Percentiles rank a stretch among this genome's conserved stretches.
These are phyloP conservation scores for Semicossyphus pulcher DNA, from an alignment of 2,113 vertebrate species.

Conservation along the genomic window DNA sequence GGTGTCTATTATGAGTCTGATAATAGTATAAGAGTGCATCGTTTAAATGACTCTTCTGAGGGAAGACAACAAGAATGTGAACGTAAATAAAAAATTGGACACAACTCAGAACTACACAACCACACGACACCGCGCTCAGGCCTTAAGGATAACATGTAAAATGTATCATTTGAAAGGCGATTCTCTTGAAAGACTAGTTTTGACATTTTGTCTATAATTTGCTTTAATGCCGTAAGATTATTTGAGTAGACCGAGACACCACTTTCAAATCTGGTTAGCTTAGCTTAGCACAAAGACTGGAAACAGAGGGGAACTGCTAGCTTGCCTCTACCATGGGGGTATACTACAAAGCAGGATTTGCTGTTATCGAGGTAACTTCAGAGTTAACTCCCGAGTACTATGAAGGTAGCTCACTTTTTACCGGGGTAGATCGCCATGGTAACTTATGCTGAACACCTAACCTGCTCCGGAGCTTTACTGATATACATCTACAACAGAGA, in stretches of 20 bases:
- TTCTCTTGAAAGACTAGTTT: background rate
- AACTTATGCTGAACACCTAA: too few relatives aligned
- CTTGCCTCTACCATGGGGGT: background rate
- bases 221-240: background rate
- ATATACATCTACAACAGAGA: too few relatives aligned
- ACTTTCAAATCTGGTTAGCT: background rate
- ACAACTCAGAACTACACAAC: constrained; percentile 5
- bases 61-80: background rate
- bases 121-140: background rate
- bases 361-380: too few relatives aligned
- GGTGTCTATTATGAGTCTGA: too few relatives aligned
- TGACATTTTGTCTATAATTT: background rate
- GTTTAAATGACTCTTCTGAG: too few relatives aligned
- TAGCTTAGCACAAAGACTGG: background rate
- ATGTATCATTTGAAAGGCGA: background rate
- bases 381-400: too few relatives aligned
- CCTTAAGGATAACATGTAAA: background rate
- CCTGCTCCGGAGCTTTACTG: too few relatives aligned
- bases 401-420: too few relatives aligned
- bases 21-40: too few relatives aligned
- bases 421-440: too few relatives aligned
- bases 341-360: too few relatives aligned
- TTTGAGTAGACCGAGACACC: background rate
- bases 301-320: background rate
- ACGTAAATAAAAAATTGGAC: background rate